phyloP scores from a whole-genome alignment of 1,140 invertebrate species.

The Trissolcus basalis region DNA sequence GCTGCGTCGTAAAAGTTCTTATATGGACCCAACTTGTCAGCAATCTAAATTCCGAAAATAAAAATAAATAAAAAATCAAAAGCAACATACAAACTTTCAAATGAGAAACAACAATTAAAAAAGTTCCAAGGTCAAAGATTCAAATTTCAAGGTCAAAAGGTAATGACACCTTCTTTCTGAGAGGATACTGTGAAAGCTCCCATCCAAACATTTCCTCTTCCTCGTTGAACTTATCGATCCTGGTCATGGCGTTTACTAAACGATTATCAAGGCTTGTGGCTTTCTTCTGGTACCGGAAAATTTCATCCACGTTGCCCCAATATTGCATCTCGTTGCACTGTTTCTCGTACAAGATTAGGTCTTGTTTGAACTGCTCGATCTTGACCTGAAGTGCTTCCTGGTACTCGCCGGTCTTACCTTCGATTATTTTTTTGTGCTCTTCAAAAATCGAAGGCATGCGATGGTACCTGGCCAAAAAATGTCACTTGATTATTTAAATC shows the following conservation, averaged over 20 bases:
- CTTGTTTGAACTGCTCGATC: constrained; percentile 85
- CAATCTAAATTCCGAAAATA: constrained; percentile 63
- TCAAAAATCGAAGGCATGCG: constrained; percentile 88
- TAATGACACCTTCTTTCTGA: constrained; percentile 80
- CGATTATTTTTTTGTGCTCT: constrained; percentile 86
- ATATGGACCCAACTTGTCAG: constrained; percentile 88
- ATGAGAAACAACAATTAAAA: no score
- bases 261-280: constrained; percentile 84
- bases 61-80: no score
- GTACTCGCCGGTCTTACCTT: constrained; percentile 90
- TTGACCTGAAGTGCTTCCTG: constrained; percentile 85
- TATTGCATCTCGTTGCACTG: constrained; percentile 91
- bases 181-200: constrained; percentile 92
- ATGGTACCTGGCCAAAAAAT: no score
- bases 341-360: constrained; percentile 86
- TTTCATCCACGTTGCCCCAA: constrained; percentile 91
- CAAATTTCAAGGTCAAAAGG: neutral
- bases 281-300: constrained; percentile 89
- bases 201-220: constrained; percentile 94
- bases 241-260: constrained; percentile 82
- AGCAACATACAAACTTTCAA: no score
- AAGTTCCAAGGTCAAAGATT: neutral
- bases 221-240: constrained; percentile 92
- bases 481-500: no score
- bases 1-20: constrained; percentile 92